phyloP scores from a whole-genome alignment of 2,888 invertebrate genomes.

The Acanthosepion lycidas region DNA sequence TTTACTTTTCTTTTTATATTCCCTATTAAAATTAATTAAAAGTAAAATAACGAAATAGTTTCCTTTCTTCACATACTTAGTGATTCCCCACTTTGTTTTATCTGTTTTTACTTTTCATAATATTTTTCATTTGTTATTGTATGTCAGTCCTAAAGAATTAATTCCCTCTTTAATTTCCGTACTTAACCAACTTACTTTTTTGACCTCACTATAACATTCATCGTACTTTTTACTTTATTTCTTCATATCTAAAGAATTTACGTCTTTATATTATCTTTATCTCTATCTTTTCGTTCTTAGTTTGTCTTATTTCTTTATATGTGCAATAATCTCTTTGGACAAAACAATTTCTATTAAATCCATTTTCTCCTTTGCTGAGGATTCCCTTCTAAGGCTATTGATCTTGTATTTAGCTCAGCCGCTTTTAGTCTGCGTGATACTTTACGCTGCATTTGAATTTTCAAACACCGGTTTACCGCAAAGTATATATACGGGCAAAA shows the following conservation, averaged over 20 bases:
- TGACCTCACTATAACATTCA: not conserved
- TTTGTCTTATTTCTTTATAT: not conserved
- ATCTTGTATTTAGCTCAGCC: not conserved
- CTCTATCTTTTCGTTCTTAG: not conserved
- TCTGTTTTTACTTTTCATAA: not conserved
- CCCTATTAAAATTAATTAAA: no score
- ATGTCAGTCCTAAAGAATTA: not conserved
- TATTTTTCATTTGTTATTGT: not conserved
- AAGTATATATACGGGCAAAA: not conserved
- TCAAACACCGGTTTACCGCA: not conserved
- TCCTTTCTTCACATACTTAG: no score
- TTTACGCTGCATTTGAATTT: not conserved
- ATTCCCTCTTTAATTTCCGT: not conserved
- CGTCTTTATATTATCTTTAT: not conserved
- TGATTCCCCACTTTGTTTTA: no score
- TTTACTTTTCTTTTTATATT: no score
- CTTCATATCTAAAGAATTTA: not conserved
- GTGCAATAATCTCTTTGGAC: not conserved
- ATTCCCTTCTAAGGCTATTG: not conserved
- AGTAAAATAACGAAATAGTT: no score
- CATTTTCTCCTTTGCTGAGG: not conserved
- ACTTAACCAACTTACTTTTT: not conserved
- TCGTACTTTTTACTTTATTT: not conserved
- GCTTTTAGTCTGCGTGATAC: not conserved
- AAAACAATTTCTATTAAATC: not conserved